Evolutionary conservation across 2,797 vertebrate species (phyloP).

Genomic region (Cetoscarus ocellatus): DNA sequence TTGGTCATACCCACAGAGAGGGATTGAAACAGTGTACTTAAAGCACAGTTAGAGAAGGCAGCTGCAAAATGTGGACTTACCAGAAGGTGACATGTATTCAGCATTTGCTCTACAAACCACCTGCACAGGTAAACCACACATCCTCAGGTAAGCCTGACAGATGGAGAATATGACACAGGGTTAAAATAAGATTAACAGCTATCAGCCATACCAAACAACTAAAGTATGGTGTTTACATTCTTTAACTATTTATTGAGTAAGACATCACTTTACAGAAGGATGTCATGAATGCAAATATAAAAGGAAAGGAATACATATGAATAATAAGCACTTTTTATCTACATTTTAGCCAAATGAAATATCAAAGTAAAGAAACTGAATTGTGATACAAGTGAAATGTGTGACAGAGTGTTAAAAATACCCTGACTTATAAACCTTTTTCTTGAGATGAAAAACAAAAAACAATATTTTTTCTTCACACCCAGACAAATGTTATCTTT

Average conservation of each 20-base stretch:
- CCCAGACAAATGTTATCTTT: no score
- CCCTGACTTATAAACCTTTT: neutral
- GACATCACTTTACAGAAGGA: neutral
- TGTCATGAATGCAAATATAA: neutral
- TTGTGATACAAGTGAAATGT: neutral
- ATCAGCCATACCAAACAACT: no score
- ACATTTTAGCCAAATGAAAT: neutral
- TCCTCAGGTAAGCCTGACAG: conserved; percentile 92
- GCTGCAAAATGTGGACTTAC: conserved; percentile 77
- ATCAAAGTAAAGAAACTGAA: neutral
- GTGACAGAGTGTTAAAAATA: neutral
- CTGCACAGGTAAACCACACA: conserved; percentile 93
- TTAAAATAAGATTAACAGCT: neutral
- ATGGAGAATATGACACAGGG: neutral
- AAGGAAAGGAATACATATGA: neutral
- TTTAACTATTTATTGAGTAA: no score
- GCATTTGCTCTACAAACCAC: conserved; percentile 93
- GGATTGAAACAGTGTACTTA: no score
- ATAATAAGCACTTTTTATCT: neutral
- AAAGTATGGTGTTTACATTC: no score
- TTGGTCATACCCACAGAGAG: no score
- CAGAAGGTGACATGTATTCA: conserved; percentile 98
- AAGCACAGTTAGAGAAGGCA: neutral
- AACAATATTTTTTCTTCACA: no score
- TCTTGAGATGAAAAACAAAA: no score